These are phyloP conservation scores for Arvicanthis niloticus DNA, from an alignment of 2,113 vertebrate species.

Conservation along the genomic window DNA sequence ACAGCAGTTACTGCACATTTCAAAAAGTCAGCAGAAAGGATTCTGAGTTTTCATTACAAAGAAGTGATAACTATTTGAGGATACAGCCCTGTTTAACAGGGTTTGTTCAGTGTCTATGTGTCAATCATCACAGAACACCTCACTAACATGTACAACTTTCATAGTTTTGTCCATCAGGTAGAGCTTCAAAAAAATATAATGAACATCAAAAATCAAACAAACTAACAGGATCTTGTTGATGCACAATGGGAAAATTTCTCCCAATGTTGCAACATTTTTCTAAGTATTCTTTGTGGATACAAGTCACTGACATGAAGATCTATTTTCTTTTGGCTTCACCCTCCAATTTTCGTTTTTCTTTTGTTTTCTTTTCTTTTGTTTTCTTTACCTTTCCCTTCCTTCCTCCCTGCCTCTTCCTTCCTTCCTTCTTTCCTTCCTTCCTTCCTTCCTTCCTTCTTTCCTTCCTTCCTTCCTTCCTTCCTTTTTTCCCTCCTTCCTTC, in stretches of 20 bases:
- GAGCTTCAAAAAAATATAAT: neutral
- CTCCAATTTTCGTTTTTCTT: neutral
- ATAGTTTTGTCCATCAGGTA: neutral
- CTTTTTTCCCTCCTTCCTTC: no score
- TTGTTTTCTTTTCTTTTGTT: neutral
- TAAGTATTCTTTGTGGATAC: neutral
- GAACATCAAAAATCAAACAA: neutral
- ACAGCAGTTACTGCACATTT: neutral
- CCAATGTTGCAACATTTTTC: slow-evolving; percentile 39
- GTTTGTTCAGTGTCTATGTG: neutral
- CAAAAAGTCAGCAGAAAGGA: neutral
- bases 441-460: no score
- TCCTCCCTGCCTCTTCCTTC: no score
- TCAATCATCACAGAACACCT: neutral
- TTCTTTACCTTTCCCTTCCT: neutral
- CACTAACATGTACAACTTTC: neutral
- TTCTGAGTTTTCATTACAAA: neutral
- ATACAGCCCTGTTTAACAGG: no score
- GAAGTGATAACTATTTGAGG: neutral
- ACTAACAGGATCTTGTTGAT: neutral
- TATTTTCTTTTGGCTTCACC: slow-evolving; percentile 34
- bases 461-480: no score
- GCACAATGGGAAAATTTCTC: slow-evolving; percentile 5
- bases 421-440: neutral
- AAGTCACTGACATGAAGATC: neutral